These are phyloP conservation scores for Drosophila merina DNA, from an alignment of 2,888 invertebrate genomes.

Conservation along the genomic window DNA sequence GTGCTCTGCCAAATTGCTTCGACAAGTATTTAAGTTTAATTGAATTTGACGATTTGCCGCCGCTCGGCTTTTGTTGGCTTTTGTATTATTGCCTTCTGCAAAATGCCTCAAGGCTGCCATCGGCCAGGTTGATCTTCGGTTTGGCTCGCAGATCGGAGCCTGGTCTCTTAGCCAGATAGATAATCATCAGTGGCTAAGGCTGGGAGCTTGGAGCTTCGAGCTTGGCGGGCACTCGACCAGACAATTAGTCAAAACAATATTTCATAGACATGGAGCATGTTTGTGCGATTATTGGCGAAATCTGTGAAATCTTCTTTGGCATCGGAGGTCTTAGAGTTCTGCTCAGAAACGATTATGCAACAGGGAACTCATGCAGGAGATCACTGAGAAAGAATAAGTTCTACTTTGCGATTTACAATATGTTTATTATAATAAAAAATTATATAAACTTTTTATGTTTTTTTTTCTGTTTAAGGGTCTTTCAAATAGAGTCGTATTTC, in stretches of 20 bases:
- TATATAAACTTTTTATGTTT: background rate
- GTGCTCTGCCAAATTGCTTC: slow-evolving; percentile 69
- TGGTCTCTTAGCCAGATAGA: slow-evolving; percentile 40
- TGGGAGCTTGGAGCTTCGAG: background rate
- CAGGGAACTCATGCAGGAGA: slow-evolving; percentile 7
- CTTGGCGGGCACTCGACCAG: slow-evolving; percentile 18
- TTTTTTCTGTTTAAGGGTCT: slow-evolving; percentile 54
- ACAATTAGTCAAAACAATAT: slow-evolving; percentile 75
- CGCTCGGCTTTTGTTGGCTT: slow-evolving; percentile 15
- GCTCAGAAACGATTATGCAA: slow-evolving; percentile 54
- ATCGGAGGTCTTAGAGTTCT: slow-evolving; percentile 69
- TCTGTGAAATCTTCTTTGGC: slow-evolving; percentile 77
- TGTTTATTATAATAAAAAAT: background rate
- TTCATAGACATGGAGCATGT: slow-evolving; percentile 31
- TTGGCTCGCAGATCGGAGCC: slow-evolving; percentile 24
- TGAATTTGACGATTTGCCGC: slow-evolving; percentile 68
- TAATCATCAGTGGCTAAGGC: slow-evolving; percentile 58
- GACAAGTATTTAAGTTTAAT: slow-evolving; percentile 77
- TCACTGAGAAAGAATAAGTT: background rate
- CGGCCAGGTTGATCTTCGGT: slow-evolving; percentile 36
- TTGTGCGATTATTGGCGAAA: slow-evolving; percentile 60
- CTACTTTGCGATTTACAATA: too few species aligned
- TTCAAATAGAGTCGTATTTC: slow-evolving; percentile 63
- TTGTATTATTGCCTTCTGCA: slow-evolving; percentile 56
- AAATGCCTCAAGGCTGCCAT: slow-evolving; percentile 67